These are phyloP conservation scores for Lophotis ruficrista DNA, from an alignment of 2,113 vertebrate genomes.

Conservation along the genomic window DNA sequence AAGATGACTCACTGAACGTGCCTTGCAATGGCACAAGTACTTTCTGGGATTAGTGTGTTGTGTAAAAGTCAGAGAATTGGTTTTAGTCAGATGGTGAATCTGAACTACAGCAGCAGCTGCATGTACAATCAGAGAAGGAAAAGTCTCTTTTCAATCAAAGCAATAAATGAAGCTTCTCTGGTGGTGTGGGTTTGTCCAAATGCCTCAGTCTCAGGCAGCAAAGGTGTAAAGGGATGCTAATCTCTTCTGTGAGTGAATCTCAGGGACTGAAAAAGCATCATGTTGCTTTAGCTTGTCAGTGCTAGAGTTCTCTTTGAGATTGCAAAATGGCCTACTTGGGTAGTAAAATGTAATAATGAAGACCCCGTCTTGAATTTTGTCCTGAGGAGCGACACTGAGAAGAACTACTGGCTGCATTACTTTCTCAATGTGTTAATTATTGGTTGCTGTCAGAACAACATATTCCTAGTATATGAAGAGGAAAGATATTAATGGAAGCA, in stretches of 20 bases:
- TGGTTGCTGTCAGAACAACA: not conserved
- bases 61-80: rapidly evolving
- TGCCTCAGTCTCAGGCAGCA: not conserved
- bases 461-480: not conserved
- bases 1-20: not conserved
- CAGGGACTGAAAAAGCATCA: not conserved
- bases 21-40: not conserved
- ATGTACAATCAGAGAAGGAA: not conserved
- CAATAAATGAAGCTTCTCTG: not conserved
- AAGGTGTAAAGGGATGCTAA: not conserved
- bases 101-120: not conserved
- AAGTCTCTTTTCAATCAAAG: not conserved
- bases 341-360: not conserved
- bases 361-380: not conserved
- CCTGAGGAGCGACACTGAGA: not conserved
- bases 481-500: not conserved
- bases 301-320: not conserved
- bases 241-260: not conserved
- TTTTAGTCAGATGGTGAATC: not conserved
- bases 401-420: not conserved
- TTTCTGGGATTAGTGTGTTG: not conserved
- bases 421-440: not conserved
- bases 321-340: not conserved
- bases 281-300: not conserved
- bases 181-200: not conserved